These are phyloP conservation scores for Sebastes jordani DNA, from an alignment of 2,797 vertebrate genomes.

Conservation along the genomic window DNA sequence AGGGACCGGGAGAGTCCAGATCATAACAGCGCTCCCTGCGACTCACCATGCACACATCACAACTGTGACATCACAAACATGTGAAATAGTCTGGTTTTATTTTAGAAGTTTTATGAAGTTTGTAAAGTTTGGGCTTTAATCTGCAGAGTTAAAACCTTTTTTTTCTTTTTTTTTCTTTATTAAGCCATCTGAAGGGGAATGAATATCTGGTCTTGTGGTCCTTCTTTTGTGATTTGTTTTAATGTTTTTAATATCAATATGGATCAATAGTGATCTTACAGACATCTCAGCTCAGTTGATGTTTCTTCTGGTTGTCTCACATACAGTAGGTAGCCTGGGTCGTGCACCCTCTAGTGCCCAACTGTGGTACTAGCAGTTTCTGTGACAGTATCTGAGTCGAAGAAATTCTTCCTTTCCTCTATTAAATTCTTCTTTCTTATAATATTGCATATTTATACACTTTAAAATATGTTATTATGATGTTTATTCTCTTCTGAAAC, in stretches of 20 bases:
- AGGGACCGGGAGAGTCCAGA: slow-evolving; percentile 73
- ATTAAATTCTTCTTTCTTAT: background rate
- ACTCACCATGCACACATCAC: slow-evolving; percentile 15
- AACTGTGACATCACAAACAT: slow-evolving; percentile 6
- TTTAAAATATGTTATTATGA: background rate
- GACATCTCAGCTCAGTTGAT: background rate
- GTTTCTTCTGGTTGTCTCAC: background rate
- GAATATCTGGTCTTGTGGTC: background rate
- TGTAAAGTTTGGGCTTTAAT: background rate
- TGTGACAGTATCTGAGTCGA: background rate
- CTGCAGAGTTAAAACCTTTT: background rate
- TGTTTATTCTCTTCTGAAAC: background rate
- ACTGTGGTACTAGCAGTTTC: background rate
- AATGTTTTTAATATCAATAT: background rate
- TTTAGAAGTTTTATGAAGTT: background rate
- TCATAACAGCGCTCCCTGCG: slow-evolving; percentile 19
- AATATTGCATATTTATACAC: background rate
- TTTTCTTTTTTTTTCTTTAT: background rate
- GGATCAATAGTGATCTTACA: background rate
- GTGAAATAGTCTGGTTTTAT: background rate
- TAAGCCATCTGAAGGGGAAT: background rate
- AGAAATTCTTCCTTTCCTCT: background rate
- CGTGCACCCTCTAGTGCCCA: slow-evolving; percentile 57
- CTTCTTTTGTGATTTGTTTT: background rate
- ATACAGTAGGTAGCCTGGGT: background rate